Evolutionary conservation across 2,888 invertebrate species (phyloP).

Genomic region (Ophion slaviceki): DNA sequence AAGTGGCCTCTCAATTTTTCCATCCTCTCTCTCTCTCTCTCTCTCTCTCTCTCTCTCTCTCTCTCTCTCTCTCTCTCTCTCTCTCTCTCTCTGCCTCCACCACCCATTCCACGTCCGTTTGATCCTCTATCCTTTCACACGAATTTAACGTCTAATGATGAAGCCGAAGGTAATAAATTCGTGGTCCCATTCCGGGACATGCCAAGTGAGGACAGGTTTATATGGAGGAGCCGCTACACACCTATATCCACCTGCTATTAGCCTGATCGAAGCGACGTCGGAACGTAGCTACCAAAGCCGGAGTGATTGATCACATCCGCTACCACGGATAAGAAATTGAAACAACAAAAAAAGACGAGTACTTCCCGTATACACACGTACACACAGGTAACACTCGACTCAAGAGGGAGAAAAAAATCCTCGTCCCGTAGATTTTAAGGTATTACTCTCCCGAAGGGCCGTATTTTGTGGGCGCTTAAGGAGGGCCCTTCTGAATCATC

Average conservation of each 20-base stretch:
- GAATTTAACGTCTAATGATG: constrained; percentile 53
- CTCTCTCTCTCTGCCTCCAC: not conserved
- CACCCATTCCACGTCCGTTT: not conserved
- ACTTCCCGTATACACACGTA: not conserved
- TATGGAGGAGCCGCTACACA: constrained; percentile 34
- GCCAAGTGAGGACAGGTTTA: constrained; percentile 41
- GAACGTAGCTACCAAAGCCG: constrained; percentile 33
- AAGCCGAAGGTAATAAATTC: constrained; percentile 41
- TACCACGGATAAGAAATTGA: constrained; percentile 15
- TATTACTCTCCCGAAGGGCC: too few relatives aligned
- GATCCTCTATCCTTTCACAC: constrained; percentile 32
- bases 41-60: constrained; percentile 5
- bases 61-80: too few relatives aligned
- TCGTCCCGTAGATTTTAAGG: constrained; percentile 1
- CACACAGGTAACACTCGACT: not conserved
- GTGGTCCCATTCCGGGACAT: constrained; percentile 46
- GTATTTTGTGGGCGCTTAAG: too few relatives aligned
- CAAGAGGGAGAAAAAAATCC: not conserved
- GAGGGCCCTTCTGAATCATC: too few relatives aligned
- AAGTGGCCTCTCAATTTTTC: not conserved
- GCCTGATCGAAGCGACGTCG: constrained; percentile 47
- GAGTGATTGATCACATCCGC: constrained; percentile 57
- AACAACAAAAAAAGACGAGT: constrained; percentile 9
- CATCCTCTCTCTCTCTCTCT: not conserved
- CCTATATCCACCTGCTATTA: constrained; percentile 44